These are phyloP conservation scores for Catharus ustulatus DNA, from an alignment of 2,797 vertebrate species.

Conservation along the genomic window DNA sequence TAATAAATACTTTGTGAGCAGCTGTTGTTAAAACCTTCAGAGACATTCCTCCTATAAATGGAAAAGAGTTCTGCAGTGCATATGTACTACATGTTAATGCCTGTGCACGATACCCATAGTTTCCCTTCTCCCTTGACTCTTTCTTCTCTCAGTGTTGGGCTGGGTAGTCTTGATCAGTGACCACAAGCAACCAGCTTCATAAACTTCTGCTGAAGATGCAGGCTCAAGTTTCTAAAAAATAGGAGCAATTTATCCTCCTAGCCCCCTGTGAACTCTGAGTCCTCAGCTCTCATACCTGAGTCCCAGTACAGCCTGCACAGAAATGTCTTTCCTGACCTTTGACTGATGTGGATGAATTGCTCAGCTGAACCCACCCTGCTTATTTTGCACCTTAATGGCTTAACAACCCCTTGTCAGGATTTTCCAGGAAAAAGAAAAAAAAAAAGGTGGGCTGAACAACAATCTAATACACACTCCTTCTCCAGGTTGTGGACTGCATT, in stretches of 20 bases:
- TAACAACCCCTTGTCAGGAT: neutral
- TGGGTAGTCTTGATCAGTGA: neutral
- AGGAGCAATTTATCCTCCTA: neutral
- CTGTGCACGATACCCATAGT: neutral
- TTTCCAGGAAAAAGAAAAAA: neutral
- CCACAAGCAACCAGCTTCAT: neutral
- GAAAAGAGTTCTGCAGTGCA: neutral
- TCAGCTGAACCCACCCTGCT: neutral
- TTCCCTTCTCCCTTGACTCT: neutral
- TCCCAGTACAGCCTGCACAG: neutral
- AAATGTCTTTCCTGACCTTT: neutral
- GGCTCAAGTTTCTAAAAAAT: neutral
- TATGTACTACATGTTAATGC: accelerated
- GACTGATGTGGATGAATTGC: neutral
- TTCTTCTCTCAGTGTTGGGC: neutral
- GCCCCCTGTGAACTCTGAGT: neutral
- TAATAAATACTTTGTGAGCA: neutral
- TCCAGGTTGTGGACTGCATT: neutral
- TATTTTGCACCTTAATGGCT: neutral
- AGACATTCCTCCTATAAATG: neutral
- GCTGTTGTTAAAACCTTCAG: neutral
- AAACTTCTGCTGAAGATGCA: neutral
- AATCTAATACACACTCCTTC: neutral
- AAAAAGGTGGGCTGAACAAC: neutral
- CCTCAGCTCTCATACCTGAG: accelerated